Evolutionary conservation across 2,797 vertebrate species (phyloP), one percentile per base, ranked within the genome.

Genomic region (Cossypha niveicapilla): DNA sequence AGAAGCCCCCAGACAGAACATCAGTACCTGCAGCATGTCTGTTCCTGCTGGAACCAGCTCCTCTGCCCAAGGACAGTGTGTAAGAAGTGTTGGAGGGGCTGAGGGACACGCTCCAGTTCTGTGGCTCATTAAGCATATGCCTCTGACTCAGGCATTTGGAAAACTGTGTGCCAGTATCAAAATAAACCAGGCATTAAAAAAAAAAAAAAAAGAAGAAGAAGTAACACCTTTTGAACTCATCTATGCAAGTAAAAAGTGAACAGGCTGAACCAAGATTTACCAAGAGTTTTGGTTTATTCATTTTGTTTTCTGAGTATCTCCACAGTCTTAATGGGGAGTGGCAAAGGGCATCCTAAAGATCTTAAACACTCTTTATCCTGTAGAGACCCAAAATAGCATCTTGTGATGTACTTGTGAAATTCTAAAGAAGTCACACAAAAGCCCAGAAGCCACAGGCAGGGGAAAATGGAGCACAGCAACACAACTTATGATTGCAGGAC

Each of bases 371-470:
- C 92, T 91, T 95, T 86, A 91, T 89, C 85, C 92, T 62, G 34
- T 34, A 70, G 66, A 14, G 10, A 80, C 73, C 62, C 79, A 72
- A 95, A 95, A 96, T 92, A 95, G 81, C 68, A 93, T 89, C 94
- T 96, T 95, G 92, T 91, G 94, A 96, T 95, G 94, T 92, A 94
- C 94, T 96, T 96, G 92, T 89, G 93, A 96, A 96, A 95, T 94
- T 90, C 91, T 87, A 72, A 92, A 91, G 86, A 93, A 96, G 84
- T 84, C 54, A 8, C 88, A 93, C 88, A 95, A 96, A 95, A 92
- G 92, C 93, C 91, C 44, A 56, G 84, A 92, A 96, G 94, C 94
- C 88, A 91, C 84, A 89, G 88, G 88, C 88, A 94, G 81, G 50
- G 81, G 92, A 91, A 95, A 94, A 95, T 68, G 84, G 77, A 91